Evolutionary conservation across 2,113 vertebrate species (phyloP), one percentile per base, ranked within the genome.

Genomic region (Brachypteracias leptosomus): DNA sequence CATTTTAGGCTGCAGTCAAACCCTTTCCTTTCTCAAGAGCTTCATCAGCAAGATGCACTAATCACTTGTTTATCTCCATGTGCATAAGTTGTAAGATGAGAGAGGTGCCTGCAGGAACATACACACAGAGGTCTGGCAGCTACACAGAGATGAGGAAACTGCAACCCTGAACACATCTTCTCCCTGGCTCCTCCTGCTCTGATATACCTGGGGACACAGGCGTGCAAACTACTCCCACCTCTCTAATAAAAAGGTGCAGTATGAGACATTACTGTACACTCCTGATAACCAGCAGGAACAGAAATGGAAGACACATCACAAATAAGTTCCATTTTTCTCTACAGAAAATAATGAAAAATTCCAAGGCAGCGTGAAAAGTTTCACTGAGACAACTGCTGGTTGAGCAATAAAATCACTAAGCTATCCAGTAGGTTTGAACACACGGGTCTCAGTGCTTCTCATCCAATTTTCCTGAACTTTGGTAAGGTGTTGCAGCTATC

Each of bases 401-500:
- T 93, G 93, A 95, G 83, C 79, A 96, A 95, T 49, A 81, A 80
- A 57, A 14, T 33, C 71, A 54, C 21, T 36, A 36, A 72, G 61
- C 28, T 88, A 28, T 38, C 29, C 21, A 13, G 28, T 16, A 61
- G 78, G 38, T 31, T 73, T 55, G 73, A 71, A 63, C 63, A 68
- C 77, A 74, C 0, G 3, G 51, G 55, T 66, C 36, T 72, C 51
- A 9, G 38, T 17, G 65, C 54, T 86, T 81, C 85, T 89, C 90
- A 88, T 90, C 78, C 85, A 90, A 22, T 78, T 93, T 71, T 84
- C 57, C 62, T 96, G 95, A 96, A 96, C 95, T 97, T 96, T 96
- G 93, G 89, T 93, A 95, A 96, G 52, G 62, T 0, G 2, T 72
- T 92, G 62, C 78, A 93, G 90, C 72, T 84, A 73, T 35, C 66